These are phyloP conservation scores for Drosophila seclusa DNA, from an alignment of 2,888 invertebrate species.

Conservation along the genomic window DNA sequence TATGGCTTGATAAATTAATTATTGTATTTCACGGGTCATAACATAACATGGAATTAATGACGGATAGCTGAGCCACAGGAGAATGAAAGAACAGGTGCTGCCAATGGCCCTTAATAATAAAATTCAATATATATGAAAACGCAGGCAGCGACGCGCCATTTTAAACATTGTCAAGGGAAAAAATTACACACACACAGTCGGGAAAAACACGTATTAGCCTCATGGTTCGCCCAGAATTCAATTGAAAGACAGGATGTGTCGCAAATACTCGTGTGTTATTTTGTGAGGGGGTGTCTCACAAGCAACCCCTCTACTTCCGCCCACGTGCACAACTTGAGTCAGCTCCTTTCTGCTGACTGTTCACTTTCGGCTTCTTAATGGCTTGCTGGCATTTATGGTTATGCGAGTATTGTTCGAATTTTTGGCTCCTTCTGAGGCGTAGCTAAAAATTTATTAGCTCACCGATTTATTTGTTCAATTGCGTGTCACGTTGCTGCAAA, in stretches of 20 bases:
- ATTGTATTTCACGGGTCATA: conserved; percentile 36
- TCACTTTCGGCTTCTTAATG: conserved; percentile 49
- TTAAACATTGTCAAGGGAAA: conserved; percentile 18
- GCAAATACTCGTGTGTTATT: conserved; percentile 1
- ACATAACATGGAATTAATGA: conserved; percentile 53
- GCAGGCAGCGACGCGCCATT: conserved; percentile 25
- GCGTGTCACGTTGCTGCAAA: conserved; percentile 36
- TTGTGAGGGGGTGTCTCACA: neutral
- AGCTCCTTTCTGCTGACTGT: conserved; percentile 14
- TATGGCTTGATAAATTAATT: conserved; percentile 30
- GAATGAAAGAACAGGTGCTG: conserved; percentile 48
- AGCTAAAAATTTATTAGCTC: conserved; percentile 64
- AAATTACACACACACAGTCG: conserved; percentile 6
- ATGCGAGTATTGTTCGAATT: conserved; percentile 8
- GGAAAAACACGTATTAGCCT: conserved; percentile 56
- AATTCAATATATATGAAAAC: conserved; percentile 43
- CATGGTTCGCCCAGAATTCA: conserved; percentile 25
- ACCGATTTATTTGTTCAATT: conserved; percentile 70
- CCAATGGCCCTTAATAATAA: conserved; percentile 52
- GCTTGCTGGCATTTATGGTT: conserved; percentile 60
- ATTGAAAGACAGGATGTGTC: conserved; percentile 38
- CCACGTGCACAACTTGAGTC: conserved; percentile 3
- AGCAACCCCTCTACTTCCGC: neutral
- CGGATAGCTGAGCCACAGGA: conserved; percentile 5
- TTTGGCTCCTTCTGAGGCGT: conserved; percentile 14